phyloP scores from a whole-genome alignment of 2,888 invertebrate genomes.

The Napeogenes inachia region DNA sequence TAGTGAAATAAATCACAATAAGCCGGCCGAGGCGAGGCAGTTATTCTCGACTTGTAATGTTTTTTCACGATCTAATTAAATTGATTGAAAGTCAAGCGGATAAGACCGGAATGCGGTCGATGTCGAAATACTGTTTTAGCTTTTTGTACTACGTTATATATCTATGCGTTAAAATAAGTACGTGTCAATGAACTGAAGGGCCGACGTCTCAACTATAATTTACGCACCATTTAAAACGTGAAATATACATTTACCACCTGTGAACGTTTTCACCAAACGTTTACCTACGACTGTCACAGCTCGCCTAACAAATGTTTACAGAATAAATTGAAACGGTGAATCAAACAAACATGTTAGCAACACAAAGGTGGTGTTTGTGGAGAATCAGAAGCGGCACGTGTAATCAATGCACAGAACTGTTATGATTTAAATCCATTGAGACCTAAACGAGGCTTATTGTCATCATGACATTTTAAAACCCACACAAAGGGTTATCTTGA shows the following conservation, averaged over 20 bases:
- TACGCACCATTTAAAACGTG: slow-evolving; percentile 43
- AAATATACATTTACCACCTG: slow-evolving; percentile 48
- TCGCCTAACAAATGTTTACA: slow-evolving; percentile 40
- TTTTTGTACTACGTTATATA: slow-evolving; percentile 44
- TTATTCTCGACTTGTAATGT: slow-evolving; percentile 32
- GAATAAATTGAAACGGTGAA: slow-evolving; percentile 44
- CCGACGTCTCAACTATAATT: slow-evolving; percentile 23
- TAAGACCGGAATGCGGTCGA: slow-evolving; percentile 59
- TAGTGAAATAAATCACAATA: slow-evolving; percentile 33
- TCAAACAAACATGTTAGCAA: slow-evolving; percentile 25
- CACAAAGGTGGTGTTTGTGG: slow-evolving; percentile 50
- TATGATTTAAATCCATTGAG: slow-evolving; percentile 56
- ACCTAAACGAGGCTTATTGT: slow-evolving; percentile 59
- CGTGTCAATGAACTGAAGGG: slow-evolving; percentile 36
- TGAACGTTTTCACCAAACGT: slow-evolving; percentile 36
- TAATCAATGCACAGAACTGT: slow-evolving; percentile 48
- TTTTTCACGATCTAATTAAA: slow-evolving; percentile 63
- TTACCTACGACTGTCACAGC: slow-evolving; percentile 47
- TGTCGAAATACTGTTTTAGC: slow-evolving; percentile 61
- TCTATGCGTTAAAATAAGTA: slow-evolving; percentile 21
- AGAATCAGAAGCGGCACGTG: slow-evolving; percentile 36
- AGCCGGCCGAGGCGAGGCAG: slow-evolving; percentile 23
- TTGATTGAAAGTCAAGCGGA: slow-evolving; percentile 56
- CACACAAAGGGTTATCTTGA: slow-evolving; percentile 48
- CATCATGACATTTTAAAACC: slow-evolving; percentile 49